Conservation (phyloP, 2,888 invertebrate genomes). For the Psylliodes chrysocephalus region DNA sequence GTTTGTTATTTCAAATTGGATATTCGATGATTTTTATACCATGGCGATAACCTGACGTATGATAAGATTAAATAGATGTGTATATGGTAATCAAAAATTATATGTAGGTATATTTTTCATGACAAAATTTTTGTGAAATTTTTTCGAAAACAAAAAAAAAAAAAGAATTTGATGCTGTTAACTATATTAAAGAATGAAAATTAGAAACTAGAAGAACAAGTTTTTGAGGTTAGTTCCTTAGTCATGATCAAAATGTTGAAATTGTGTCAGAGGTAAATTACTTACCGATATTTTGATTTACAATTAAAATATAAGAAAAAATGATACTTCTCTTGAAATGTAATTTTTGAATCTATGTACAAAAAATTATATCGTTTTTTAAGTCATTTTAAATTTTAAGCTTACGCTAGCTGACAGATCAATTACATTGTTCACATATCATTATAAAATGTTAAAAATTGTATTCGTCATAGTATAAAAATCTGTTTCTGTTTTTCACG, state of each 20-base stretch:
- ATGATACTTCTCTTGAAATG: too few relatives aligned
- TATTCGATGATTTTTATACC: not conserved
- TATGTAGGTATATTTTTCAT: too few relatives aligned
- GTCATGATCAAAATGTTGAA: too few relatives aligned
- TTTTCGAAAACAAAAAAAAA: too few relatives aligned
- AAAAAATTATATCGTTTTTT: not conserved
- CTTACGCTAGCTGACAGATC: not conserved
- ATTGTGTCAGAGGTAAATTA: too few relatives aligned
- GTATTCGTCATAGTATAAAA: not conserved
- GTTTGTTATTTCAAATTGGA: not conserved
- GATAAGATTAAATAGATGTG: not conserved
- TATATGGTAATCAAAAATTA: not conserved
- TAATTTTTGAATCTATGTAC: not conserved
- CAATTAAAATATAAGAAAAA: too few relatives aligned
- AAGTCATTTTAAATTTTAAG: not conserved
- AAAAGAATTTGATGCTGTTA: too few relatives aligned
- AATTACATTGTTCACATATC: conserved; percentile 3
- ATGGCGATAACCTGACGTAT: not conserved
- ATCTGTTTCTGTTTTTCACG: not conserved
- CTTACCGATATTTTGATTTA: too few relatives aligned
- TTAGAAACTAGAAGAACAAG: too few relatives aligned
- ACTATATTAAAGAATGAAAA: too few relatives aligned
- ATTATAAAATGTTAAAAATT: not conserved
- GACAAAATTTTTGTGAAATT: too few relatives aligned
- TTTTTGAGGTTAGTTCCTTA: too few relatives aligned